These are phyloP conservation scores for Athrips mouffetella DNA, from an alignment of 2,888 invertebrate species.

Conservation along the genomic window DNA sequence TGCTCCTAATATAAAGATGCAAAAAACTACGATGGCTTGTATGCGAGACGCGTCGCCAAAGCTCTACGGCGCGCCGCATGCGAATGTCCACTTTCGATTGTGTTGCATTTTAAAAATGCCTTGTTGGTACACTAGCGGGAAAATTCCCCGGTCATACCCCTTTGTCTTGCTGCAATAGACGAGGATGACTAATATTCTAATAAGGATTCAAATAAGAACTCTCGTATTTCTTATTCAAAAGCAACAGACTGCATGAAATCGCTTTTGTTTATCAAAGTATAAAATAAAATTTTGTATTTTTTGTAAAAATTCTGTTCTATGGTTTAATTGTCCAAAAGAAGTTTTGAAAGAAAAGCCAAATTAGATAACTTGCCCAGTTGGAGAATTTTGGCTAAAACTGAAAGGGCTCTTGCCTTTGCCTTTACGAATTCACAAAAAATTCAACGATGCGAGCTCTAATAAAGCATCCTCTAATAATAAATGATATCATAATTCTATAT, in stretches of 20 bases:
- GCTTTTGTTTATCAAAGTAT: neutral
- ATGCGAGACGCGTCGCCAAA: slow-evolving; percentile 48
- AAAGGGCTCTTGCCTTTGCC: no score
- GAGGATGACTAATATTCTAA: slow-evolving; percentile 29
- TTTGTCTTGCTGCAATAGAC: slow-evolving; percentile 36
- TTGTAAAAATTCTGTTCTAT: no score
- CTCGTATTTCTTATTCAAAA: slow-evolving; percentile 3
- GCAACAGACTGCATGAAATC: neutral
- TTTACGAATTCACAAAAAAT: no score
- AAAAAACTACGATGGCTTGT: slow-evolving; percentile 46
- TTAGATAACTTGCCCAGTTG: no score
- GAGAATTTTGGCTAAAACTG: no score
- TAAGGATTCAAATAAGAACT: slow-evolving; percentile 19
- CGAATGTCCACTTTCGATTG: slow-evolving; percentile 70
- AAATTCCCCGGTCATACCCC: slow-evolving; percentile 38
- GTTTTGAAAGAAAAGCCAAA: no score
- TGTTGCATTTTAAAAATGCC: slow-evolving; percentile 45
- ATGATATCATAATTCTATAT: neutral
- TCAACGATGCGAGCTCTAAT: no score
- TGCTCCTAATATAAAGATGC: slow-evolving; percentile 75
- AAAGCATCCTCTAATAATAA: neutral
- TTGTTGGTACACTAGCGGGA: slow-evolving; percentile 30
- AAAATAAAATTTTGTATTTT: no score
- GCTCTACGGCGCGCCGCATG: slow-evolving; percentile 50
- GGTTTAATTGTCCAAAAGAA: no score